Percentiles rank a stretch among this genome's conserved stretches.
Conservation (phyloP, 2,797 vertebrate genomes). For the Acanthurus tractus region DNA sequence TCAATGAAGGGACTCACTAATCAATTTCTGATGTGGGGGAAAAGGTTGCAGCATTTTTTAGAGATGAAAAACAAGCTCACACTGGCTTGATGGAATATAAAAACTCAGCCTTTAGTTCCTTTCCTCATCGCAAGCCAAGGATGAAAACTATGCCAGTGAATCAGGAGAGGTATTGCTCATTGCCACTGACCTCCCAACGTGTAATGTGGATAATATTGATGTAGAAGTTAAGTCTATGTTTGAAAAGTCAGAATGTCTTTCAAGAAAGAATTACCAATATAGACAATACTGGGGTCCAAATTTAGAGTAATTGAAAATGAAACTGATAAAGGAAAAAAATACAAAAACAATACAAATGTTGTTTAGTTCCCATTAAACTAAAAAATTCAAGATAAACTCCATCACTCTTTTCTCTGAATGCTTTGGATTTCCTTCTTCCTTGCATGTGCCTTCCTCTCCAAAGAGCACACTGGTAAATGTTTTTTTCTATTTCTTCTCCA, state of each 20-base stretch:
- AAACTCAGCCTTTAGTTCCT: background rate
- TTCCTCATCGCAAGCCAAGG: background rate
- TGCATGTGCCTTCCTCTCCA: slow-evolving; percentile 12
- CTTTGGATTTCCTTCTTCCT: slow-evolving; percentile 53
- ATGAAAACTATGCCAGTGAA: background rate
- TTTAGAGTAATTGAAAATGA: no score
- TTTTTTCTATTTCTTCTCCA: background rate
- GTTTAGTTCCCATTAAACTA: no score
- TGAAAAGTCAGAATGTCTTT: slow-evolving; percentile 23
- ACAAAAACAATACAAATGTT: no score
- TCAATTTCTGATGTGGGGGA: background rate
- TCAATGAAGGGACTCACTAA: background rate
- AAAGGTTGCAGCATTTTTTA: background rate
- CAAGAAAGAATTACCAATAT: no score
- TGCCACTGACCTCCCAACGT: background rate
- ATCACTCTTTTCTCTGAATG: slow-evolving; percentile 27
- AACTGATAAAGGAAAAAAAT: no score
- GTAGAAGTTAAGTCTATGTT: background rate
- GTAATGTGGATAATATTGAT: background rate
- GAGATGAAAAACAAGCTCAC: background rate
- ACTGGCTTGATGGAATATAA: background rate
- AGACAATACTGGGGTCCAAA: no score
- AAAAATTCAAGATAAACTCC: background rate
- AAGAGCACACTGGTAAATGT: slow-evolving; percentile 14
- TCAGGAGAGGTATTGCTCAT: no score